Percentiles rank a stretch among this genome's conserved stretches.
phyloP scores from a whole-genome alignment of 1,140 invertebrate genomes.

The Andrena cerasifolii region DNA sequence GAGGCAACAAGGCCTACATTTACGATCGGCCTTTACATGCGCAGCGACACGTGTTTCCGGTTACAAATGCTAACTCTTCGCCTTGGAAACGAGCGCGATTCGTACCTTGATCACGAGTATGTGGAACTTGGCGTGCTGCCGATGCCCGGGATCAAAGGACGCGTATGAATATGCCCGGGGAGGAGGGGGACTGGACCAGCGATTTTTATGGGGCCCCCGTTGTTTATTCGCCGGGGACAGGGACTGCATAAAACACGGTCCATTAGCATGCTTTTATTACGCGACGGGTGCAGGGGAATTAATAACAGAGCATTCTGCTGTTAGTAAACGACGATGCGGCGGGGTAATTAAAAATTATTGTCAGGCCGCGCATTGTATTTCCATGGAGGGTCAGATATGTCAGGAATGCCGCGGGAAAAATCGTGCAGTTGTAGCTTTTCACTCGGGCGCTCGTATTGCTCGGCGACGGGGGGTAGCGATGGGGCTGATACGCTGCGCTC shows the following conservation, averaged over 20 bases:
- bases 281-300: slow-evolving; percentile 7
- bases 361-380: neutral
- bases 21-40: slow-evolving; percentile 48
- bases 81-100: slow-evolving; percentile 15
- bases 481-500: too few species aligned
- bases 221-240: slow-evolving; percentile 24
- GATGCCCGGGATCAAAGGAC: slow-evolving; percentile 38
- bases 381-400: neutral
- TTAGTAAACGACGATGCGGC: slow-evolving; percentile 1
- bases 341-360: slow-evolving; percentile 40
- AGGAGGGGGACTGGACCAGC: neutral
- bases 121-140: slow-evolving; percentile 44
- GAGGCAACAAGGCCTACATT: slow-evolving; percentile 25
- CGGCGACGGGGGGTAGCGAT: too few species aligned
- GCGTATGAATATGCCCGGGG: slow-evolving; percentile 29
- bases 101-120: slow-evolving; percentile 49
- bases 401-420: too few species aligned
- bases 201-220: slow-evolving; percentile 38
- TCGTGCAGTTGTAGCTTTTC: neutral
- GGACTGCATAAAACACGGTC: slow-evolving; percentile 24
- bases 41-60: slow-evolving; percentile 45
- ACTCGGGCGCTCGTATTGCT: too few species aligned
- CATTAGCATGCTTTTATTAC: slow-evolving; percentile 31
- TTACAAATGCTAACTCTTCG: slow-evolving; percentile 33
- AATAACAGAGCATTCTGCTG: slow-evolving; percentile 8